Conservation (phyloP, 2,888 invertebrate species). For the Spicauda simplicius region DNA sequence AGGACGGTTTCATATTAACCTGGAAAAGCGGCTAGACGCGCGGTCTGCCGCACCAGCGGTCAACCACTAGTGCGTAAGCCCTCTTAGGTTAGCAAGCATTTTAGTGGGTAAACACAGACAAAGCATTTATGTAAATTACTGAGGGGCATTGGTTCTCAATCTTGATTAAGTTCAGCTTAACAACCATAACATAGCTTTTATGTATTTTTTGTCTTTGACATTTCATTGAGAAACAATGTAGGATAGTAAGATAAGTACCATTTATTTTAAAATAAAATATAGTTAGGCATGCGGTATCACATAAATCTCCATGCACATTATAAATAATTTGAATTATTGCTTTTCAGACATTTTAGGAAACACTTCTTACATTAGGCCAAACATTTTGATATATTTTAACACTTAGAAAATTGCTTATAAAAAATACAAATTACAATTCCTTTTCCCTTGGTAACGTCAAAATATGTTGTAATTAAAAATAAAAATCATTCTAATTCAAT, state of each 20-base stretch:
- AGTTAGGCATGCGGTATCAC: not conserved
- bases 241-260: not conserved
- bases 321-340: not conserved
- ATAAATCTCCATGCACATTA: too few relatives aligned
- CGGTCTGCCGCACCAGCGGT: too few relatives aligned
- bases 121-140: too few relatives aligned
- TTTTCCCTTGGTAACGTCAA: not conserved
- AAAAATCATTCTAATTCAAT: not conserved
- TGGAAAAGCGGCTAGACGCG: too few relatives aligned
- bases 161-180: not conserved
- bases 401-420: not conserved
- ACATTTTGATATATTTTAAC: not conserved
- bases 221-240: not conserved
- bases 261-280: not conserved
- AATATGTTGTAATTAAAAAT: not conserved
- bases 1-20: too few relatives aligned
- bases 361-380: not conserved
- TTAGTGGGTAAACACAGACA: too few relatives aligned
- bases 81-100: too few relatives aligned
- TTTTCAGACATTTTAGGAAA: not conserved
- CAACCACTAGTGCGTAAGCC: too few relatives aligned
- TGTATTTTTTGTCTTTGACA: too few relatives aligned
- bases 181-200: too few relatives aligned
- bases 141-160: too few relatives aligned
- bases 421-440: not conserved